A percentile compares a stretch with the other conserved stretches of the same genome.
Evolutionary conservation across 2,797 vertebrate genomes (phyloP).

Genomic region (Crocodylus rhombifer): DNA sequence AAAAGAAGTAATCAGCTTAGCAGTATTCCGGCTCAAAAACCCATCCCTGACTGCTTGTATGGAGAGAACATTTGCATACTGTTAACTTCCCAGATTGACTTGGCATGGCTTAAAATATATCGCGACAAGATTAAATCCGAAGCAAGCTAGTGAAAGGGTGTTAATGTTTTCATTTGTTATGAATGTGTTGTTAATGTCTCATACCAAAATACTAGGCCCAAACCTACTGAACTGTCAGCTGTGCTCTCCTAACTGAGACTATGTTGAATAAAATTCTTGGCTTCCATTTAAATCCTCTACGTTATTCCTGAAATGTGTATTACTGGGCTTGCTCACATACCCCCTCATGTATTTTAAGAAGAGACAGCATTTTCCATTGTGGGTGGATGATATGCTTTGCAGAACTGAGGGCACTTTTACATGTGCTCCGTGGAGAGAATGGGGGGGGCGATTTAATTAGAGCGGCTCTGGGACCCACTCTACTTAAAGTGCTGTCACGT

Average conservation of each 20-base stretch:
- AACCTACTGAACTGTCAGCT: background rate
- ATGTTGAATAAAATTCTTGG: background rate
- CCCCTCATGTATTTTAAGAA: background rate
- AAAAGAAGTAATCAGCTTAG: conserved; percentile 55
- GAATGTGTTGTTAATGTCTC: conserved; percentile 29
- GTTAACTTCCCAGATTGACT: conserved; percentile 35
- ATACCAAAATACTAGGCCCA: conserved; percentile 19
- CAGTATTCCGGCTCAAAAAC: conserved; percentile 25
- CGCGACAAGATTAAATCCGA: conserved; percentile 7
- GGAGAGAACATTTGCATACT: conserved; percentile 45
- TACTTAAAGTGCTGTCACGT: too few relatives aligned
- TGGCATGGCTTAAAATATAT: conserved; percentile 47
- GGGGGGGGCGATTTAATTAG: too few relatives aligned
- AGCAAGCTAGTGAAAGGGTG: background rate
- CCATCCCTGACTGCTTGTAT: background rate
- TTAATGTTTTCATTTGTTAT: conserved; percentile 39
- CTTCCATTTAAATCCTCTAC: background rate
- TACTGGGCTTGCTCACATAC: conserved; percentile 1
- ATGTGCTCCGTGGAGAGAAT: too few relatives aligned
- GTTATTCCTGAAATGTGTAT: conserved; percentile 31
- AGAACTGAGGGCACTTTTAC: background rate
- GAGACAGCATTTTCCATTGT: background rate
- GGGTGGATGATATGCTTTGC: background rate
- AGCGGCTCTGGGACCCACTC: too few relatives aligned
- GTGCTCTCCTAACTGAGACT: background rate